Conservation (phyloP, 2,888 invertebrate species). For the Drosophila borealis region DNA sequence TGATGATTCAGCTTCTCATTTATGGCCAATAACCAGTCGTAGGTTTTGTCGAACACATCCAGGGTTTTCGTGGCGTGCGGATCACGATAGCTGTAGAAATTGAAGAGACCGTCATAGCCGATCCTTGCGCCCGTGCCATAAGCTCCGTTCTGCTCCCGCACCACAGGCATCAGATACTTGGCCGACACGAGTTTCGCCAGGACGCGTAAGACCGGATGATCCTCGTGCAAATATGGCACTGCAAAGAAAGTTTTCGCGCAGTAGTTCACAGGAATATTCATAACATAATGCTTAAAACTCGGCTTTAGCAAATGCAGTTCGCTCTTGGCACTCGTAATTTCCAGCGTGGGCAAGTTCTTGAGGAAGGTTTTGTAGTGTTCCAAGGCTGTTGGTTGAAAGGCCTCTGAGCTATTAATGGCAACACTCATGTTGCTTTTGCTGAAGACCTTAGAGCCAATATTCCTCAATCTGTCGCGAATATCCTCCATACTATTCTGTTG, state of each 20-base stretch:
- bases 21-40: conserved; percentile 90
- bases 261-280: conserved; percentile 95
- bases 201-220: conserved; percentile 91
- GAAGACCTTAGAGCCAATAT: conserved; percentile 88
- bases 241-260: conserved; percentile 92
- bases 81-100: conserved; percentile 95
- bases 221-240: conserved; percentile 91
- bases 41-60: conserved; percentile 91
- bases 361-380: conserved; percentile 83
- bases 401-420: conserved; percentile 88
- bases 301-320: conserved; percentile 85
- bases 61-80: conserved; percentile 93
- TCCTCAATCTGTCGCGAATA: conserved; percentile 87
- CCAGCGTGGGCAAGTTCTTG: conserved; percentile 62
- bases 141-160: conserved; percentile 96
- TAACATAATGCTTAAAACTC: conserved; percentile 90
- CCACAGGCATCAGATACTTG: conserved; percentile 93
- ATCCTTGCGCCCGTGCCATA: conserved; percentile 94
- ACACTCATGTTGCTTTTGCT: conserved; percentile 89
- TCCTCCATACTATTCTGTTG: conserved; percentile 87
- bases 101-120: conserved; percentile 90
- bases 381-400: conserved; percentile 81
- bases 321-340: conserved; percentile 45
- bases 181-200: conserved; percentile 91
- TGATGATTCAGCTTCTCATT: conserved; percentile 87